These are phyloP conservation scores for Thelaira solivaga DNA, from an alignment of 2,888 invertebrate species.

Conservation along the genomic window DNA sequence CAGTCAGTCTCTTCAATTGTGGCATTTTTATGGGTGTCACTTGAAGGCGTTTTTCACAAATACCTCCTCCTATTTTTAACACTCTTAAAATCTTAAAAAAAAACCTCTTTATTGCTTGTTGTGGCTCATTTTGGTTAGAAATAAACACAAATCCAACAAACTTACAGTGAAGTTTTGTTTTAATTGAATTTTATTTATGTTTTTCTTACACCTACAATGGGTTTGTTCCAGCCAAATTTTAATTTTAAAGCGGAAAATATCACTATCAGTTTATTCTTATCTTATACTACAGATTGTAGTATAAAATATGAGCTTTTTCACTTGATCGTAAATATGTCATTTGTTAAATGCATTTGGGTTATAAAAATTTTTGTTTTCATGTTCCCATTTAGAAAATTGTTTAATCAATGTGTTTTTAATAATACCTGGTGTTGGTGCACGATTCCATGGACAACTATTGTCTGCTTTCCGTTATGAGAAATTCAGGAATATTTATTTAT, in stretches of 20 bases:
- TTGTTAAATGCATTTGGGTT: constrained; percentile 52
- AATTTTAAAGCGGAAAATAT: constrained; percentile 9
- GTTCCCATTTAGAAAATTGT: background rate
- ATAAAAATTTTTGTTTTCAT: background rate
- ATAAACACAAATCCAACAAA: background rate
- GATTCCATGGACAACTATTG: background rate
- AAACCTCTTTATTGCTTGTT: constrained; percentile 44
- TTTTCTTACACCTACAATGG: too few relatives aligned
- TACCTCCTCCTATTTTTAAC: constrained; percentile 62
- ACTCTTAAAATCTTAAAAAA: constrained; percentile 26
- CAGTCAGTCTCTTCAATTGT: background rate
- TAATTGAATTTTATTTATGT: constrained; percentile 61
- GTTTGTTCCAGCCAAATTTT: background rate
- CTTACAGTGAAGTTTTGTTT: constrained; percentile 33
- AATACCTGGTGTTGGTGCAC: constrained; percentile 32
- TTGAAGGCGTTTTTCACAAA: constrained; percentile 62
- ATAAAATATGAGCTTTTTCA: constrained; percentile 49
- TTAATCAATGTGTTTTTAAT: constrained; percentile 53
- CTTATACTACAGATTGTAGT: background rate
- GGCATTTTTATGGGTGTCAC: constrained; percentile 61
- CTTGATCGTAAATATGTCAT: constrained; percentile 58
- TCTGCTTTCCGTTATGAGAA: constrained; percentile 1
- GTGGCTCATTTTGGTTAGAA: constrained; percentile 38
- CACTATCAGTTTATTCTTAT: background rate
- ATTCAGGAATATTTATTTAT: background rate